Evolutionary conservation across 2,797 vertebrate species (phyloP).

Genomic region (Ispidina lecontei): DNA sequence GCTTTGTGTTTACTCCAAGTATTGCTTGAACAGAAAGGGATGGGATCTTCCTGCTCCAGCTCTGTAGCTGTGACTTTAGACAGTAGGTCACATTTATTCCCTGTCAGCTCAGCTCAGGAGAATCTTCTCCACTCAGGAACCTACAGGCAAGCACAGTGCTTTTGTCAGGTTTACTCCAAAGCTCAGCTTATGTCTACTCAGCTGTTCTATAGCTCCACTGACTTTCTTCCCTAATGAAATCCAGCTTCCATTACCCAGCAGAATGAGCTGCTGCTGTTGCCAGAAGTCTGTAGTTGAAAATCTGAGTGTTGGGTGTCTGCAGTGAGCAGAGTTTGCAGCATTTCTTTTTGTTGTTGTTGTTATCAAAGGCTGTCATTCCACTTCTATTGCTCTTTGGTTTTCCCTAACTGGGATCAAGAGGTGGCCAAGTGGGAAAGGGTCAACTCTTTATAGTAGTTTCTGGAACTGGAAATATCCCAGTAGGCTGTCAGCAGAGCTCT

Average conservation of each 20-base stretch:
- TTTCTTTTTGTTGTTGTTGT: not conserved
- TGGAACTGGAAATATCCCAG: not conserved
- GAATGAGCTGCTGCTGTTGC: not conserved
- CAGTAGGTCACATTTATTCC: not conserved
- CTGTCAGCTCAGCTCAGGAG: not conserved
- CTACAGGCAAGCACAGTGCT: not conserved
- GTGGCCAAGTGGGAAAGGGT: not conserved
- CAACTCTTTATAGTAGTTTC: not conserved
- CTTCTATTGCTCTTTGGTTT: too few relatives aligned
- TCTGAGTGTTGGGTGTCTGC: not conserved
- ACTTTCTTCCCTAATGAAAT: not conserved
- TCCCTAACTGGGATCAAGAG: not conserved
- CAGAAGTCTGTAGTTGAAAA: not conserved
- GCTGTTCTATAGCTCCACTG: not conserved
- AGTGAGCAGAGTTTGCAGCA: not conserved
- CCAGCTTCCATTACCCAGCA: not conserved
- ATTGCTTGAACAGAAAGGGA: not conserved
- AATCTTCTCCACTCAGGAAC: not conserved
- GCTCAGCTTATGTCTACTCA: not conserved
- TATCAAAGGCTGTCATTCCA: not conserved
- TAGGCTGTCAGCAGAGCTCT: not conserved
- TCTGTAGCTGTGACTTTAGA: not conserved
- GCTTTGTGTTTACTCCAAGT: not conserved
- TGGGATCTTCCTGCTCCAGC: not conserved
- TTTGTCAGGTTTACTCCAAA: not conserved